Evolutionary conservation across 2,888 invertebrate genomes (phyloP).

Genomic region (Parnassius apollo): DNA sequence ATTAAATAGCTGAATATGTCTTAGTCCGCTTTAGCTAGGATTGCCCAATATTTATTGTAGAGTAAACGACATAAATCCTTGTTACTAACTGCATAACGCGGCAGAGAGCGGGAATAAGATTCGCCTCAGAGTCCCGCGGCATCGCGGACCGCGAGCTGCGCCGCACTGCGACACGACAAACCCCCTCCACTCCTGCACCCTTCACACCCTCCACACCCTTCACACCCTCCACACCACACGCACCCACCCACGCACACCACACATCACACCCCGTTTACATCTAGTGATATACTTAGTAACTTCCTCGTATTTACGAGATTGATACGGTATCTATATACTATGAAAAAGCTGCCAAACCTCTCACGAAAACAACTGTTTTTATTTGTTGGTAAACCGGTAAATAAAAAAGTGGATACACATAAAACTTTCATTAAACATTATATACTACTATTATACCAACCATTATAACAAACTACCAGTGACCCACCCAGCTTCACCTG

Average conservation of each 20-base stretch:
- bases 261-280: background rate
- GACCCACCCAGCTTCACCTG: too few relatives aligned
- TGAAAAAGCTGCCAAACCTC: too few relatives aligned
- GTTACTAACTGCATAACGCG: background rate
- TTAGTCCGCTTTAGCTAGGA: too few relatives aligned
- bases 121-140: constrained; percentile 4
- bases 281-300: background rate
- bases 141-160: background rate
- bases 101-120: background rate
- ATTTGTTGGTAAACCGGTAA: too few relatives aligned
- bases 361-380: too few relatives aligned
- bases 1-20: too few relatives aligned
- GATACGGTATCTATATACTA: too few relatives aligned
- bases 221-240: background rate
- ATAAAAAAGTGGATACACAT: too few relatives aligned
- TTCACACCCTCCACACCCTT: background rate
- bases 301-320: too few relatives aligned
- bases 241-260: background rate
- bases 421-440: too few relatives aligned
- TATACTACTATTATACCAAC: too few relatives aligned
- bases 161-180: constrained; percentile 12
- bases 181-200: background rate
- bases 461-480: too few relatives aligned
- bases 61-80: background rate
- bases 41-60: background rate